phyloP scores from a whole-genome alignment of 2,797 vertebrate genomes.

The Notolabrus celidotus region DNA sequence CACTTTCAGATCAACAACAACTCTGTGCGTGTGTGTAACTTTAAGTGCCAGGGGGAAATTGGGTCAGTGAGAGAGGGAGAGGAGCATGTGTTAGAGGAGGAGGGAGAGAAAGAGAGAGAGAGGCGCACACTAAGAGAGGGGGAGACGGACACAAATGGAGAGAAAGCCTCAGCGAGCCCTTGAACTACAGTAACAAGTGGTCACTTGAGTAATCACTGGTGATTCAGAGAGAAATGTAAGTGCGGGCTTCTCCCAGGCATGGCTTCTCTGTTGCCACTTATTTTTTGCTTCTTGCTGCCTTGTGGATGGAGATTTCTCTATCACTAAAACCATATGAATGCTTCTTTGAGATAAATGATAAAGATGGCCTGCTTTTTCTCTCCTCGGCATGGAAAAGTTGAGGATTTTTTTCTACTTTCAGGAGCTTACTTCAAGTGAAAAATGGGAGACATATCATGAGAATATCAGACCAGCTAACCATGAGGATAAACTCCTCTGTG shows the following conservation, averaged over 20 bases:
- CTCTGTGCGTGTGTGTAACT: conserved; percentile 71
- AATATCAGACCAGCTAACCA: conserved; percentile 12
- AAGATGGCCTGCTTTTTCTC: neutral
- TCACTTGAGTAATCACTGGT: conserved; percentile 79
- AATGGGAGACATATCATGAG: neutral
- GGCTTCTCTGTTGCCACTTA: conserved; percentile 63
- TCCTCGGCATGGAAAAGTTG: conserved; percentile 8
- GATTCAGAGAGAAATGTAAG: conserved; percentile 82
- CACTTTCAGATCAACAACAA: conserved; percentile 60
- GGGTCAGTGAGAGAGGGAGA: conserved; percentile 73
- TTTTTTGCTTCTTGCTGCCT: conserved; percentile 47
- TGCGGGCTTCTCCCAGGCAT: conserved; percentile 72
- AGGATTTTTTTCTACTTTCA: conserved; percentile 9
- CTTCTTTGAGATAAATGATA: conserved; percentile 11
- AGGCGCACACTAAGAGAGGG: conserved; percentile 60
- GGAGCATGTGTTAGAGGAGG: conserved; percentile 64
- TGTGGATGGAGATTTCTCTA: conserved; percentile 25
- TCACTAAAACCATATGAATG: conserved; percentile 29
- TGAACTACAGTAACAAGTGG: conserved; percentile 77
- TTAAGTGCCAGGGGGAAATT: conserved; percentile 77
- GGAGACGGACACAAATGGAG: conserved; percentile 70
- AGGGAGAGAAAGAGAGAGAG: conserved; percentile 63
- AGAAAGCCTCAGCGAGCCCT: conserved; percentile 67
- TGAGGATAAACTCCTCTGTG: conserved; percentile 7
- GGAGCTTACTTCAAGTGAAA: conserved; percentile 9